Evolutionary conservation across 2,888 invertebrate genomes (phyloP).

Genomic region (Brenthis ino): DNA sequence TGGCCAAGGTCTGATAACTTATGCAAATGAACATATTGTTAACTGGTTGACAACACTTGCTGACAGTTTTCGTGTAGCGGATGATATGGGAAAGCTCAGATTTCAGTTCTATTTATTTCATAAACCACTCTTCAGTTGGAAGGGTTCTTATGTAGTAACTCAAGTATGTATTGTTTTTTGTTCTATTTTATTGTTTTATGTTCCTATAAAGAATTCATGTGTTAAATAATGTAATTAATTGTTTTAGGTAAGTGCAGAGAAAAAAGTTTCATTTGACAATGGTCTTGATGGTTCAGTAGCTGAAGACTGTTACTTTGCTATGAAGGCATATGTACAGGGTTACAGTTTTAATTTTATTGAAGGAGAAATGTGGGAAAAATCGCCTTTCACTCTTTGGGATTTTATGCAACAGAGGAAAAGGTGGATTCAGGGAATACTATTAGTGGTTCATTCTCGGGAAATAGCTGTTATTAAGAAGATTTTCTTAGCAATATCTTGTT

Average conservation of each 20-base stretch:
- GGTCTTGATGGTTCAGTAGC: conserved; percentile 98
- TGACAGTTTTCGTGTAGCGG: conserved; percentile 97
- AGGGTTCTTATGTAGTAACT: conserved; percentile 98
- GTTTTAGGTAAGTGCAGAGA: conserved; percentile 93
- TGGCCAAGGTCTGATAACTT: conserved; percentile 97
- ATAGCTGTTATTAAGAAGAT: conserved; percentile 91
- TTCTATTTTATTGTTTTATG: not conserved
- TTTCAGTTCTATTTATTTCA: conserved; percentile 96
- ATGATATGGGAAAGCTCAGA: conserved; percentile 98
- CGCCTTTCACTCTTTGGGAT: conserved; percentile 96
- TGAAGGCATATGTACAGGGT: conserved; percentile 95
- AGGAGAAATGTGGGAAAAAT: conserved; percentile 99
- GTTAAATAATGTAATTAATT: conserved; percentile 11
- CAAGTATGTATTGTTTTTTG: conserved; percentile 83
- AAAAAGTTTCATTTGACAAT: conserved; percentile 96
- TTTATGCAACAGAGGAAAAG: conserved; percentile 97
- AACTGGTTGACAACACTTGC: conserved; percentile 98
- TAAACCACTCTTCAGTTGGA: conserved; percentile 98
- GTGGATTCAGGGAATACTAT: conserved; percentile 95
- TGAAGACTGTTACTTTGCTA: conserved; percentile 98
- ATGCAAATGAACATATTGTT: conserved; percentile 97
- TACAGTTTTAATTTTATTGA: conserved; percentile 97
- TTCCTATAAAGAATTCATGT: not conserved
- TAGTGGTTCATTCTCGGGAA: conserved; percentile 93
- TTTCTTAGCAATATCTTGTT: conserved; percentile 93